Conservation (phyloP, 1,140 invertebrate species). For the Neuroterus valhalla region DNA sequence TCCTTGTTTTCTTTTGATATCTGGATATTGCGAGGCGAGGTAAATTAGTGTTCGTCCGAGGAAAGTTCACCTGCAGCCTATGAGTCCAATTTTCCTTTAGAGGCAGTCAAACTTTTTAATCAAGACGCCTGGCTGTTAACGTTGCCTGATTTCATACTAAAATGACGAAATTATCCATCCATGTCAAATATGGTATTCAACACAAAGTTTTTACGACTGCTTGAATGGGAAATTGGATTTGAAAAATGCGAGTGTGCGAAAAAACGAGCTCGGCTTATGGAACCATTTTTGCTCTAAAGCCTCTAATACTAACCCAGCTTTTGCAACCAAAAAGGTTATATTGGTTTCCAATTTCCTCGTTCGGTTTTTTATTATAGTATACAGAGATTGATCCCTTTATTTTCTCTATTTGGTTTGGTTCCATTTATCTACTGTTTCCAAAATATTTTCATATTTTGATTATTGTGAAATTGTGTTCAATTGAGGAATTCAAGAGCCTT, state of each 20-base stretch:
- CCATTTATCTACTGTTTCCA: too few relatives aligned
- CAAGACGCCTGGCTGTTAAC: not conserved
- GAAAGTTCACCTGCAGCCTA: constrained; percentile 22
- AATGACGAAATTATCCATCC: not conserved
- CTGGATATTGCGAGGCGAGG: constrained; percentile 8
- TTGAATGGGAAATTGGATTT: not conserved
- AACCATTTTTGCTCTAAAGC: not conserved
- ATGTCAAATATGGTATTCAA: not conserved
- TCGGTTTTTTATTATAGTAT: too few relatives aligned
- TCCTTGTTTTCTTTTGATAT: constrained; percentile 1
- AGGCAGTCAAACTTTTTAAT: constrained; percentile 24
- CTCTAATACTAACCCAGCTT: not conserved
- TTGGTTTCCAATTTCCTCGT: too few relatives aligned
- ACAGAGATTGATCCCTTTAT: too few relatives aligned
- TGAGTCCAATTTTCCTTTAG: constrained; percentile 17
- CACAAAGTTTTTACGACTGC: not conserved
- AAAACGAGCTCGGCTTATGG: not conserved
- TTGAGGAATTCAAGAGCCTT: too few relatives aligned
- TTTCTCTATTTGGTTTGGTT: too few relatives aligned
- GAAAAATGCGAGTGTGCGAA: not conserved
- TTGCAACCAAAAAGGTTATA: too few relatives aligned
- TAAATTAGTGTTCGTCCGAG: not conserved
- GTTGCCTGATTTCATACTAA: not conserved
- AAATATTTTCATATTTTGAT: too few relatives aligned
- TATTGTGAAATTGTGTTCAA: too few relatives aligned